phyloP scores from a whole-genome alignment of 2,113 vertebrate genomes.

The Pholis gunnellus region DNA sequence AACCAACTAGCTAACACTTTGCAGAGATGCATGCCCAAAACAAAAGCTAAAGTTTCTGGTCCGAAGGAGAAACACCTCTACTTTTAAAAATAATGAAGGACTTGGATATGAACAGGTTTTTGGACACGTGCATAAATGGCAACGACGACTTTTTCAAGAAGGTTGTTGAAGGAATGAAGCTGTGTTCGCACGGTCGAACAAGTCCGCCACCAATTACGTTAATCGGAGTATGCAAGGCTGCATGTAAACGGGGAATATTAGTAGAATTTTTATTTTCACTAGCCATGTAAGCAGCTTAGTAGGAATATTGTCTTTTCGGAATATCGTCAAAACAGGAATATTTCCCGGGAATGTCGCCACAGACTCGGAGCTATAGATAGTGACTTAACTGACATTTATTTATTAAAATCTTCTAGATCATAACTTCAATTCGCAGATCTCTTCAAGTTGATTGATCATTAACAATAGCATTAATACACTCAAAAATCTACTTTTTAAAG shows the following conservation, averaged over 20 bases:
- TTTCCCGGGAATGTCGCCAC: not conserved
- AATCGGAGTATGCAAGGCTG: not conserved
- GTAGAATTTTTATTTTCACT: not conserved
- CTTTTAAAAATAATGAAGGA: not conserved
- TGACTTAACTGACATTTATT: not conserved
- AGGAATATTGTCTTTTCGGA: not conserved
- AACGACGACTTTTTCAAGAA: not conserved
- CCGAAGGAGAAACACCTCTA: not conserved
- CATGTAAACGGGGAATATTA: not conserved
- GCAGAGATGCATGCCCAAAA: not conserved
- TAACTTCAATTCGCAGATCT: not conserved
- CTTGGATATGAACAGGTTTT: not conserved
- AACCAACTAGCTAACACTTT: not conserved
- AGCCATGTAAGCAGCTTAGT: not conserved
- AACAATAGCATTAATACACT: not conserved
- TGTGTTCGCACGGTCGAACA: not conserved
- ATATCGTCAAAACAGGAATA: not conserved
- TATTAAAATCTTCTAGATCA: not conserved
- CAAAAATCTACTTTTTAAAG: constrained; percentile 2
- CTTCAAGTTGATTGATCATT: not conserved
- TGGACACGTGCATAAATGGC: not conserved
- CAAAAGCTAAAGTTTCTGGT: not conserved
- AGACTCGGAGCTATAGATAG: not conserved
- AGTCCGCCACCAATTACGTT: not conserved
- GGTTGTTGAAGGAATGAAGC: not conserved